Evolutionary conservation across 2,113 vertebrate species (phyloP).

Genomic region (Motacilla alba): DNA sequence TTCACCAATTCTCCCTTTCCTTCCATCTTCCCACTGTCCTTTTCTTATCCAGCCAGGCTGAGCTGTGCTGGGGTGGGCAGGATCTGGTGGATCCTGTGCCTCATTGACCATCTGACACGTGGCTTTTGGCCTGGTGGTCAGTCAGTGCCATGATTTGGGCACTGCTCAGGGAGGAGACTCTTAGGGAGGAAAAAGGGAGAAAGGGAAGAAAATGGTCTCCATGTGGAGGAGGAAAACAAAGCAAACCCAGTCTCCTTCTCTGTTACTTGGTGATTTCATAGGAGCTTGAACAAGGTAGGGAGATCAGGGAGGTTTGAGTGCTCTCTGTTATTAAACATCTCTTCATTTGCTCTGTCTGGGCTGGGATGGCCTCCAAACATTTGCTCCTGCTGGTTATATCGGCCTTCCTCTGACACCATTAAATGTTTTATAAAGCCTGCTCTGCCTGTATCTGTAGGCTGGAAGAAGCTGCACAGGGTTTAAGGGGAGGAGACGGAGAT

Average conservation of each 20-base stretch:
- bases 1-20: background rate
- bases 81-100: background rate
- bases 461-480: background rate
- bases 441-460: background rate
- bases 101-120: accelerated
- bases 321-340: constrained; percentile 20
- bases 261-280: background rate
- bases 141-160: background rate
- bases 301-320: background rate
- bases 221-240: background rate
- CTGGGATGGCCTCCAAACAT: background rate
- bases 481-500: background rate
- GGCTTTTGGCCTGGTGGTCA: too few relatives aligned
- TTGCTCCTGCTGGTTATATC: background rate
- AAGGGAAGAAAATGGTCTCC: background rate
- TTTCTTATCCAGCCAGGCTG: background rate
- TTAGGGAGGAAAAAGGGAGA: background rate
- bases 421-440: constrained; percentile 49
- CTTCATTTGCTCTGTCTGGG: constrained; percentile 6
- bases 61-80: background rate
- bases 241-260: background rate
- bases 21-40: background rate
- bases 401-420: constrained; percentile 19
- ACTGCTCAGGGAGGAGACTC: background rate
- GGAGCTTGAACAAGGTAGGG: background rate